A percentile compares a stretch with the other conserved stretches of the same genome.
phyloP scores from a whole-genome alignment of 2,888 invertebrate genomes.

The Rhogogaster chlorosoma region DNA sequence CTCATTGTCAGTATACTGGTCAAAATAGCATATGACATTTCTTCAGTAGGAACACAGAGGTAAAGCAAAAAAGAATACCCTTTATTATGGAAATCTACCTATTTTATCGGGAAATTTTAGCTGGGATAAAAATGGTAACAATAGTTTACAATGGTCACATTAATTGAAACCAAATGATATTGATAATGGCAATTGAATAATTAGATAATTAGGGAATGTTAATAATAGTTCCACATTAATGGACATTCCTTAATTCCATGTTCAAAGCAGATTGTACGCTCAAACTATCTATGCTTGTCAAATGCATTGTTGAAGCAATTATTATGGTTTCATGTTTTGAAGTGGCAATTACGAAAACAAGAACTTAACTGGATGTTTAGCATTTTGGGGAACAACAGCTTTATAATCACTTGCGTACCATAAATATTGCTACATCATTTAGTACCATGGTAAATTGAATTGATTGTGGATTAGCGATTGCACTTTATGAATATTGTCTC shows the following conservation, averaged over 20 bases:
- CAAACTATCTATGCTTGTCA: not conserved
- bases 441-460: not conserved
- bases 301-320: not conserved
- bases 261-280: constrained; percentile 1
- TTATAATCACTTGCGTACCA: too few species aligned
- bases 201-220: not conserved
- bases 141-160: not conserved
- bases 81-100: not conserved
- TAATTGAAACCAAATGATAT: not conserved
- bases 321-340: not conserved
- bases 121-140: not conserved
- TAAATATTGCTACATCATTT: not conserved
- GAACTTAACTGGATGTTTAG: not conserved
- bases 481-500: not conserved
- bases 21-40: not conserved
- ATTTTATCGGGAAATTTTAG: too few species aligned
- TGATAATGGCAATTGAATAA: not conserved
- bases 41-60: not conserved
- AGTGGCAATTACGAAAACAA: not conserved
- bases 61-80: not conserved
- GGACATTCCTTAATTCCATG: constrained; percentile 4
- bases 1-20: not conserved
- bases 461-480: constrained; percentile 3
- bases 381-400: not conserved
- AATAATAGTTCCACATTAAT: not conserved